Percentiles rank a stretch among this genome's conserved stretches.
These are phyloP conservation scores for Ursus arctos DNA, from an alignment of 2,113 vertebrate species.

Conservation along the genomic window DNA sequence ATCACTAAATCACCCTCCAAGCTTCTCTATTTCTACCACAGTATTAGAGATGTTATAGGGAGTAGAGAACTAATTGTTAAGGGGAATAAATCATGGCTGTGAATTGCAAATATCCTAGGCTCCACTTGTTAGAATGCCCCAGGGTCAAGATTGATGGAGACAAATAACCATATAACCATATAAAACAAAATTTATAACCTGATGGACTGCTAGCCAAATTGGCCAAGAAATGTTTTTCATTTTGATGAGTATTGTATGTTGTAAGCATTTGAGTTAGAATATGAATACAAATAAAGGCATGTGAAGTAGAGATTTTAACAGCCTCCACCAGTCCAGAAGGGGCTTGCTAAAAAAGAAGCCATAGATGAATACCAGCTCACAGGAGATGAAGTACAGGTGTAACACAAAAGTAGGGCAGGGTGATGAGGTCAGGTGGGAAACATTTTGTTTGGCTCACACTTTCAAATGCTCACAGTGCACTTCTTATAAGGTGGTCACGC, in stretches of 20 bases:
- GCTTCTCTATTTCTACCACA: neutral
- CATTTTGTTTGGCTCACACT: neutral
- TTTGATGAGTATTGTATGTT: conserved; percentile 53
- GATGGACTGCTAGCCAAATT: neutral
- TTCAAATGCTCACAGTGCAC: conserved; percentile 3
- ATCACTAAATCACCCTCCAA: neutral
- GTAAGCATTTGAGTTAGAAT: conserved; percentile 42
- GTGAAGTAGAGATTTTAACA: neutral
- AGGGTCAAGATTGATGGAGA: neutral
- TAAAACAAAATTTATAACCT: conserved; percentile 57
- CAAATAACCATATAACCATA: conserved; percentile 48
- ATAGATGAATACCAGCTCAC: too few species aligned
- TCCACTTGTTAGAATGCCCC: neutral
- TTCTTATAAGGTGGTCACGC: neutral
- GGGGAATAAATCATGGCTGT: neutral
- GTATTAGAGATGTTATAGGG: conserved; percentile 8
- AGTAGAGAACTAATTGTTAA: conserved; percentile 25
- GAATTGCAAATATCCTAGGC: conserved; percentile 34
- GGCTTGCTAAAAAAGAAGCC: neutral
- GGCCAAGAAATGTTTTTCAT: conserved; percentile 21
- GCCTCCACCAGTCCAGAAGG: neutral
- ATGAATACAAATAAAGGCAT: neutral
- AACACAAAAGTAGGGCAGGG: neutral
- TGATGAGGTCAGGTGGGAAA: neutral
- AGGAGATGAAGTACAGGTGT: neutral